A percentile compares a stretch with the other conserved stretches of the same genome.
phyloP scores from a whole-genome alignment of 2,797 vertebrate species.

The Notamacropus eugenii region DNA sequence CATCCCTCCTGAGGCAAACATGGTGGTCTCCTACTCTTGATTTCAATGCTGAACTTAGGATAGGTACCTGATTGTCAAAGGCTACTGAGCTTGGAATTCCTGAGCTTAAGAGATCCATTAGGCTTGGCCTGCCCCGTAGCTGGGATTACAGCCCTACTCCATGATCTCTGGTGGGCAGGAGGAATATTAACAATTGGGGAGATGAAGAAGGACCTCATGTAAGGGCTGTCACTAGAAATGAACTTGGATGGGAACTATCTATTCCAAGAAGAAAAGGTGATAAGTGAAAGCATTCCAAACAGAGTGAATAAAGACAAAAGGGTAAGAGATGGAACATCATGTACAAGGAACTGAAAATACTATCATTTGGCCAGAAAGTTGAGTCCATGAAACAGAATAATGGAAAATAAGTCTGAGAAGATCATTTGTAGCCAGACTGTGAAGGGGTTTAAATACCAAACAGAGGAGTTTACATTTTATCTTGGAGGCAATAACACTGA shows the following conservation, averaged over 20 bases:
- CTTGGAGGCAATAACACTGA: not conserved
- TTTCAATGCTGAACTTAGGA: not conserved
- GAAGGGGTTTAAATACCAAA: not conserved
- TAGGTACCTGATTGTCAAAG: not conserved
- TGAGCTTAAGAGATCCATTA: not conserved
- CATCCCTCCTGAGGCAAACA: not conserved
- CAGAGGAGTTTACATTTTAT: not conserved
- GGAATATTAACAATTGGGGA: not conserved
- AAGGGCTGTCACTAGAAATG: not conserved
- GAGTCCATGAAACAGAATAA: not conserved
- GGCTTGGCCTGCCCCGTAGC: not conserved
- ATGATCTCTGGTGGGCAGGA: not conserved
- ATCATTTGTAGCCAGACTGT: not conserved
- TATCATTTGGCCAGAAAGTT: not conserved
- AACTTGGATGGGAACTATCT: not conserved
- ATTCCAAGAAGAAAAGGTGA: not conserved
- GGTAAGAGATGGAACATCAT: not conserved
- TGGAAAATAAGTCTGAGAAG: not conserved
- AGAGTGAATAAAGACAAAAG: not conserved
- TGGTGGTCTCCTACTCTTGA: not conserved
- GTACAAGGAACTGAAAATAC: not conserved
- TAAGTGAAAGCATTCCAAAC: not conserved
- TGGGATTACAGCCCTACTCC: not conserved
- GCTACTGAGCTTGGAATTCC: not conserved
- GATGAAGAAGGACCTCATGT: not conserved